Evolutionary conservation across 2,888 invertebrate species (phyloP).

Genomic region (Cordylochernes scorpioides): DNA sequence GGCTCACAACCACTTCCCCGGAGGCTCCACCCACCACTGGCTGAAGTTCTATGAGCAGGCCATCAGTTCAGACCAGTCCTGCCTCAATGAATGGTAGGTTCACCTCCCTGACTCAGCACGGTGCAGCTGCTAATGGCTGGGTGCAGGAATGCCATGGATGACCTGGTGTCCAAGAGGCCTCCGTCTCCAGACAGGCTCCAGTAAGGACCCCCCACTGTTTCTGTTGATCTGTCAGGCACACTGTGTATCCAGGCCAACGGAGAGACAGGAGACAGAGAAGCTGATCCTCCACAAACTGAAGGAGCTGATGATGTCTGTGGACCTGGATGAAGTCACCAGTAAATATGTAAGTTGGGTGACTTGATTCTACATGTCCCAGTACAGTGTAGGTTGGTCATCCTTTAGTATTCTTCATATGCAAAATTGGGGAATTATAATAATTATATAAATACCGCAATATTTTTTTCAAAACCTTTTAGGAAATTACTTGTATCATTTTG

Average conservation of each 20-base stretch:
- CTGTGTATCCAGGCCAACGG: too few species aligned
- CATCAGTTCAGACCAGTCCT: slow-evolving; percentile 65
- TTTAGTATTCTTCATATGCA: too few species aligned
- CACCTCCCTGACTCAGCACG: neutral
- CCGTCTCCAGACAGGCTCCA: slow-evolving; percentile 67
- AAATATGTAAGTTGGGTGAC: slow-evolving; percentile 37
- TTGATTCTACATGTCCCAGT: too few species aligned
- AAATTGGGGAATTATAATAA: too few species aligned
- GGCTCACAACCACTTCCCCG: slow-evolving; percentile 62
- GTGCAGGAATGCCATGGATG: slow-evolving; percentile 56
- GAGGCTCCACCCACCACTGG: slow-evolving; percentile 70
- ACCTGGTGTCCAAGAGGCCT: slow-evolving; percentile 62
- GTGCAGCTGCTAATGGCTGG: slow-evolving; percentile 1
- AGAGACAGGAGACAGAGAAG: slow-evolving; percentile 52
- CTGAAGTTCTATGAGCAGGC: slow-evolving; percentile 57
- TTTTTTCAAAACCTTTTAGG: too few species aligned
- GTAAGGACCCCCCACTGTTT: too few species aligned
- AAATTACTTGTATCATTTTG: too few species aligned
- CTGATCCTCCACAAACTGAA: slow-evolving; percentile 63
- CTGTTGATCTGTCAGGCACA: too few species aligned
- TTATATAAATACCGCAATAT: too few species aligned
- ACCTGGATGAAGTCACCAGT: slow-evolving; percentile 86
- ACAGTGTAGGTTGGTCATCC: too few species aligned
- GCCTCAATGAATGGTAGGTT: slow-evolving; percentile 65
- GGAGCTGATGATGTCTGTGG: slow-evolving; percentile 94